Base-by-base conservation (phyloP, 2,113 vertebrate genomes). In the Etheostoma spectabile region DNA sequence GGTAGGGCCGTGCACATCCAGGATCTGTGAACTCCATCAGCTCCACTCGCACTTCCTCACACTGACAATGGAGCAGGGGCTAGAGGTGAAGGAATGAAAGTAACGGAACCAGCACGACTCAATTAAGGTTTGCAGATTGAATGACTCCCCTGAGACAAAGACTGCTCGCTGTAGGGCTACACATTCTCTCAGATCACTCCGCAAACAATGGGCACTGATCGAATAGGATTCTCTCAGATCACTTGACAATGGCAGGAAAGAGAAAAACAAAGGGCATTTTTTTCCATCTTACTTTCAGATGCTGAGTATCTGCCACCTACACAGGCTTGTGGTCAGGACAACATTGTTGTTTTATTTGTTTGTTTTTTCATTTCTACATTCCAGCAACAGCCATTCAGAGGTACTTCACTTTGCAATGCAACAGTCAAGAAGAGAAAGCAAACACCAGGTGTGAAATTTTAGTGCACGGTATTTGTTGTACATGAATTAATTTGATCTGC, bases 161-260 rank as follows among this genome's bases (percentile, higher is more conserved):
- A 14, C 65, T 21, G 49, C 53, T 57, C 38, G 38, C 38, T 42
- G 38, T 19, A 2, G 64, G 38, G 49, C 57, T 77, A 10, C n/a
- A 16, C 73, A 63, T 51, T 42, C 10, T 42, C 10, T 42, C 38
- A 42, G 38, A 42, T 42, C 38, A 42, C 38, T 11, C 10, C 48
- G 16, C n/a, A 57, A 89, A 92, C 89, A 92, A 92, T 90, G 22
- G 85, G 81, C 83, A 51, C 46, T 67, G 74, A 89, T 79, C 60
- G 0, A 24, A 61, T 19, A 14, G 21, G 56, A 63, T 68, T 72
- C 65, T 71, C 66, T 87, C 77, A 85, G 73, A 88, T 92, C 80
- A 67, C 61, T 33, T 42, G 74, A 93, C 92, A 93, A 93, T 87
- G 13, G 62, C 83, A 88, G 91, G 90, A 92, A 90, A 80, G 68